Base-by-base conservation (phyloP, 1,140 invertebrate species). In the Pseudomyrmex gracilis region DNA sequence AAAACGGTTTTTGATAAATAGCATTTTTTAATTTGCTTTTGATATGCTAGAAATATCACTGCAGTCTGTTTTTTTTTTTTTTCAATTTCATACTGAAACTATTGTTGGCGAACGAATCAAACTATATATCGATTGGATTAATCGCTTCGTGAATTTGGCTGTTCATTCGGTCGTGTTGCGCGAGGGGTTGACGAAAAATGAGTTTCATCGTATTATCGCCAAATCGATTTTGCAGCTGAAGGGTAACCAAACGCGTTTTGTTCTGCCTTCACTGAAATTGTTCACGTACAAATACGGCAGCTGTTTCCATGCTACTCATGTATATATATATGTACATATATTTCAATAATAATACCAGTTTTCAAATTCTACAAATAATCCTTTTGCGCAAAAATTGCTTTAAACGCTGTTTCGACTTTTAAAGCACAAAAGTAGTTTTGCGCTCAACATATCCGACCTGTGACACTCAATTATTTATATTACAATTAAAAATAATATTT, bases 201-300 rank as follows among this genome's bases (percentile, higher is more conserved):
- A 71, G 43, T 80, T 78, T 58, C 13, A 49, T 80, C 12, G 43
- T 71, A 80, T 71, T 49, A 71, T 71, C 68, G 24, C 58, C 15
- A 3, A 71, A 71, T 80, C 55, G 66, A 80, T 80, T 58, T 80
- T 49, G 20, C 45, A 80, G 3, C 12, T 15, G 4, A n/a, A 47
- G 12, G 2, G 5, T 55, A 63, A 1, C n/a, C n/a, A 45, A 55
- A 34, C 34, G 3, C 34, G 22, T 15, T 45, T 43, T 10, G 10
- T 51, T 24, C 64, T 2, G 76, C 47, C 60, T 80, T 71, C 49
- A 80, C 70, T 70, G n/a, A 10, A 70, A 3, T 66, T 77, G 12
- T 10, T 43, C 24, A 53, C 20, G 43, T 22, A 24, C 22, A 47
- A 15, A 64, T 24, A 45, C 9, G 34, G 34, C 34, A 34, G 34